These are phyloP conservation scores for Labroides dimidiatus DNA, from an alignment of 2,797 vertebrate species.

Conservation along the genomic window DNA sequence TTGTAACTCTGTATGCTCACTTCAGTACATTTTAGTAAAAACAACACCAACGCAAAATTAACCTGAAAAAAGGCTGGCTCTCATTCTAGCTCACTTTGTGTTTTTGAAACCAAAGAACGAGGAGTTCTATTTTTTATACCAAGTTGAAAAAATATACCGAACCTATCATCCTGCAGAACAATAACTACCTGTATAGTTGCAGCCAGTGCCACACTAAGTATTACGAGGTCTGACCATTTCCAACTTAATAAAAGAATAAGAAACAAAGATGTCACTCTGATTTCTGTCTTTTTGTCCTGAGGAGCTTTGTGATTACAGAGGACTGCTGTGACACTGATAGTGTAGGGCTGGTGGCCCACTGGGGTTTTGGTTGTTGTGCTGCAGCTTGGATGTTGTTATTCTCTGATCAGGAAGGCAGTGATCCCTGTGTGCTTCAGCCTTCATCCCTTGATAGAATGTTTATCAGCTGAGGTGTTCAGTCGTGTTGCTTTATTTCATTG, in stretches of 20 bases:
- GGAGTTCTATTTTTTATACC: background rate
- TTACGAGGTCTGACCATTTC: background rate
- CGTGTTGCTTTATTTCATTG: conserved; percentile 46
- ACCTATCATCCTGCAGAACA: background rate
- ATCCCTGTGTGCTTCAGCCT: conserved; percentile 51
- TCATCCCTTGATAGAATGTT: conserved; percentile 61
- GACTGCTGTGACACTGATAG: conserved; percentile 12
- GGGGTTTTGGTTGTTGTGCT: conserved; percentile 65
- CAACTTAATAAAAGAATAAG: background rate
- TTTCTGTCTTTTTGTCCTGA: background rate
- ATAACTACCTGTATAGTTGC: background rate
- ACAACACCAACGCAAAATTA: background rate
- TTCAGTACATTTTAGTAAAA: background rate
- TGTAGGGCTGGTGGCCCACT: conserved; percentile 37
- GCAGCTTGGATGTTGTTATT: conserved; percentile 66
- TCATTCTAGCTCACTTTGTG: background rate
- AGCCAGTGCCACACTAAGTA: background rate
- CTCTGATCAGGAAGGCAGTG: conserved; percentile 41
- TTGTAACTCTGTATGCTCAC: background rate
- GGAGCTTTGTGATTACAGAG: conserved; percentile 17
- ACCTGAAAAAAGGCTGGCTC: background rate
- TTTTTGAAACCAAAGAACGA: background rate
- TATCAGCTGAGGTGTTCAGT: conserved; percentile 55
- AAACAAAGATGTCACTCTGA: background rate
- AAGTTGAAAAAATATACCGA: background rate